Base-by-base conservation (phyloP, 2,888 invertebrate species). In the Lymantria dispar region DNA sequence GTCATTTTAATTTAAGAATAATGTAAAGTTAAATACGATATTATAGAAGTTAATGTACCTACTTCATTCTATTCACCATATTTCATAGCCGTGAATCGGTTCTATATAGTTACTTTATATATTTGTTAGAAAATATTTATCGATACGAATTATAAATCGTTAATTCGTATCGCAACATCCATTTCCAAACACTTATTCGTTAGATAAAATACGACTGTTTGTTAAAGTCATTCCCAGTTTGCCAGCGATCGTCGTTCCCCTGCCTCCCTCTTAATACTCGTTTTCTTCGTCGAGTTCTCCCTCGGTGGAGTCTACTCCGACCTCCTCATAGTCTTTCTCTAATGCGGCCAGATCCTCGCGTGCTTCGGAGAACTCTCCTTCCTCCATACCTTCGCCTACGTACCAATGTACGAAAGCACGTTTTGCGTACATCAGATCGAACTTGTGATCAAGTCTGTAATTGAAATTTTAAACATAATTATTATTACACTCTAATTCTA, bases 361-460 rank as follows among this genome's bases (percentile, higher is more conserved):
- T 0, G 97, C 97, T 72, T 97, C 97, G 0, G 95, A 94, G 85
- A 97, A 97, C 82, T 98, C 95, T 42, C 95, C 95, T 80, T 96
- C 96, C 76, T 96, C 96, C 95, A 97, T 97, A 59, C 97, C 97
- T 80, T 96, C 96, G 7, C 95, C 95, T 0, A 96, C 95, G 78
- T 96, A 96, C 98, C 98, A 98, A 87, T 98, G 98, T 13, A 98
- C 98, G 82, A 98, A 98, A 3, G 98, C 98, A 56, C 98, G 94
- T 87, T 98, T 98, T 38, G 98, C 96, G 87, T 97, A 98, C 98
- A 98, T 98, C 71, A 98, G 88, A 87, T 98, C 98, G 82, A 98
- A 98, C 83, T 98, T 98, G 85, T 97, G 97, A 87, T 98, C 97
- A 54, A 98, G 92, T 68, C 97, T 94, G 67, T 76, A 92, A 72